Base-by-base conservation (phyloP, 2,113 vertebrate genomes). In the Amphiprion percula region DNA sequence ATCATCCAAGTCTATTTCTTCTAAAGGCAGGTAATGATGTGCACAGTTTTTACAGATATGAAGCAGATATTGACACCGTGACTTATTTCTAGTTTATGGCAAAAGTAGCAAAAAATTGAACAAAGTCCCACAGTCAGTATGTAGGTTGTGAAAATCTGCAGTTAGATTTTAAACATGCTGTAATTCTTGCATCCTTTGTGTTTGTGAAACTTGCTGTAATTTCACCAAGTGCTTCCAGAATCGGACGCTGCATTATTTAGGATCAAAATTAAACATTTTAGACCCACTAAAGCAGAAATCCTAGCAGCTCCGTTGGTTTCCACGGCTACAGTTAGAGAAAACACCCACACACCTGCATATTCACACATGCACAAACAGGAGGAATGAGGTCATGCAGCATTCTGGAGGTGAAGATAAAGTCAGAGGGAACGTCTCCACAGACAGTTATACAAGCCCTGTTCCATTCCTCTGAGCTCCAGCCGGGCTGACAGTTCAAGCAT, bases 321-420 rank as follows among this genome's bases (percentile, higher is more conserved):
- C 33, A 37, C 33, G 9, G 33, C 33, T 37, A 37, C 0, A n/a
- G 15, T 53, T 47, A 26, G 46, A n/a, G 1, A 23, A 85, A 68
- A 65, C 61, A 52, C 16, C 21, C n/a, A 12, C 19, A 53, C 28
- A 28, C 53, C 33, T 14, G 0, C 53, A 41, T 49, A 1, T 59
- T 8, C 4, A 54, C 30, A 53, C 52, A n/a, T 14, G 17, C 30
- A 64, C 4, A 4, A 23, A 58, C 63, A 56, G 37, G 58, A 63
- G 24, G 47, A 77, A 58, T 12, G 23, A 71, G 28, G 39, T 30
- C n/a, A 47, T 37, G 44, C 33, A 55, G 19, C 30, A 0, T 64
- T 53, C 16, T 1, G 24, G 10, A 78, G 26, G 71, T 54, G 17
- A 30, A 63, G 37, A 64, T 68, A 68, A 73, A 84, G 26, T 54